These are phyloP conservation scores for Rhinophrynus dorsalis DNA, from an alignment of 2,797 vertebrate genomes.

Conservation along the genomic window DNA sequence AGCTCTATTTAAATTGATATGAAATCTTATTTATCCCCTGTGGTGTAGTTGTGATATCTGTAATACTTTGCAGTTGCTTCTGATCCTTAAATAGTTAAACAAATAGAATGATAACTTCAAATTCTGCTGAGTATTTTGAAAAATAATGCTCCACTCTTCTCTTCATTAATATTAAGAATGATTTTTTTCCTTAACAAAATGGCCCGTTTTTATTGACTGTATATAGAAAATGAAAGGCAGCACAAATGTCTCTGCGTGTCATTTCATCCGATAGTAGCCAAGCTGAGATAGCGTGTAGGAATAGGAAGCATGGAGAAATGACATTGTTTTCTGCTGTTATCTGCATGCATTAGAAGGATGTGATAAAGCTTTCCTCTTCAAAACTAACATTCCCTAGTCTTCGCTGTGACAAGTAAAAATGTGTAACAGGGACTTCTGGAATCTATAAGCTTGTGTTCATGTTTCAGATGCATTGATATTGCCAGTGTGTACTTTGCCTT, in stretches of 20 bases:
- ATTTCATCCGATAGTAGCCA: conserved; percentile 56
- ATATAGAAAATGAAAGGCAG: not conserved
- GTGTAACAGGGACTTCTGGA: conserved; percentile 52
- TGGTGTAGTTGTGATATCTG: too few relatives aligned
- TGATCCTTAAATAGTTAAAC: too few relatives aligned
- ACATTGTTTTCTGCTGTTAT: conserved; percentile 68
- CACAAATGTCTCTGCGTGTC: not conserved
- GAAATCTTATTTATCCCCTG: too few relatives aligned
- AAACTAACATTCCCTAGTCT: conserved; percentile 55
- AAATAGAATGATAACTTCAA: too few relatives aligned
- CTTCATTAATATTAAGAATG: not conserved
- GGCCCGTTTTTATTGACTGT: conserved; percentile 3
- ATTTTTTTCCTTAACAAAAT: conserved; percentile 5
- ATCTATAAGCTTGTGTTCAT: conserved; percentile 63
- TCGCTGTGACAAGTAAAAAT: conserved; percentile 72
- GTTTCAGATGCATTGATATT: conserved; percentile 66
- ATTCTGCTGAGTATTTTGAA: not conserved
- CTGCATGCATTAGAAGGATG: conserved; percentile 59
- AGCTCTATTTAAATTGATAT: too few relatives aligned
- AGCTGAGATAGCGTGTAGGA: conserved; percentile 60
- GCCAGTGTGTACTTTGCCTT: conserved; percentile 60
- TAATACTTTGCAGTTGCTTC: too few relatives aligned
- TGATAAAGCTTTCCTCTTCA: conserved; percentile 67
- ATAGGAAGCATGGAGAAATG: conserved; percentile 61
- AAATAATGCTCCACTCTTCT: not conserved